Evolutionary conservation across 2,797 vertebrate species (phyloP).

Genomic region (Mormyrops attenuatus): DNA sequence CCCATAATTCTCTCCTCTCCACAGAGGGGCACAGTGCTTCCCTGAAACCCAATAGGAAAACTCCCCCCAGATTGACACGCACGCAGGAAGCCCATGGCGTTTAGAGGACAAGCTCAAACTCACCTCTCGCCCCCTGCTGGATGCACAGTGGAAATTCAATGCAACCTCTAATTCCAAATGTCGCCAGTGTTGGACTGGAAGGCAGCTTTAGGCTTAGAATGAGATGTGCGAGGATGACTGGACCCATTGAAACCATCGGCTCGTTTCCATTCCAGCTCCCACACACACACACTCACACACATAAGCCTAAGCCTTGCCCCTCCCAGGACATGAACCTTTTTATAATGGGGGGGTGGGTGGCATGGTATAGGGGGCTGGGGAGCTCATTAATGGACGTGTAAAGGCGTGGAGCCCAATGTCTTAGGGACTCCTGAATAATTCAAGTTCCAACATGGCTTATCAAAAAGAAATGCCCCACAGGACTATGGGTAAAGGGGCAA

Average conservation of each 20-base stretch:
- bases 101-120: not conserved
- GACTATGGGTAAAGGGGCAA: conserved; percentile 3
- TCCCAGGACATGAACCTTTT: not conserved
- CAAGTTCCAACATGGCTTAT: conserved; percentile 34
- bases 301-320: not conserved
- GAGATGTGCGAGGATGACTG: not conserved
- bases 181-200: not conserved
- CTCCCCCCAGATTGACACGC: not conserved
- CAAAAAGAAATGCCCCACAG: conserved; percentile 14
- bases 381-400: conserved; percentile 44
- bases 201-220: not conserved
- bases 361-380: not conserved
- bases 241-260: not conserved
- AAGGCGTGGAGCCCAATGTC: conserved; percentile 32
- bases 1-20: not conserved
- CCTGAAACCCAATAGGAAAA: not conserved
- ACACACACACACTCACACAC: not conserved
- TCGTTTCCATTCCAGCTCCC: not conserved
- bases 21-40: not conserved
- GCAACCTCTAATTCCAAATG: not conserved
- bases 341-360: conserved; percentile 22
- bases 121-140: conserved; percentile 2
- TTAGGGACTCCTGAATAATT: conserved; percentile 57
- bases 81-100: not conserved
- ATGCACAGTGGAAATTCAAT: not conserved